These are phyloP conservation scores for Pygoscelis antarcticus DNA, from an alignment of 2,113 vertebrate species.

Conservation along the genomic window DNA sequence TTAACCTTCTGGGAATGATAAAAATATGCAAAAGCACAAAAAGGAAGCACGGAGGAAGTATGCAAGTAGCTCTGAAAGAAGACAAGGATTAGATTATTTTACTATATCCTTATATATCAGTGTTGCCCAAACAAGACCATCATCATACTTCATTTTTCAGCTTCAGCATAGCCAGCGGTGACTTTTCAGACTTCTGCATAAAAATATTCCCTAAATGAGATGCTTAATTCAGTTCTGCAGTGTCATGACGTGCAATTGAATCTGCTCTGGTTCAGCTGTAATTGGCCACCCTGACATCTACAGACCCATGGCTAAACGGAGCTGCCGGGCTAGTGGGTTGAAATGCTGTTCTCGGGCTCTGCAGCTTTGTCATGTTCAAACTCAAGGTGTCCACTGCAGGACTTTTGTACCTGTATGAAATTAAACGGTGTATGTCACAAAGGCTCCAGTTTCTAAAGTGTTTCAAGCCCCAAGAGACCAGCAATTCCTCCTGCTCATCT, in stretches of 20 bases:
- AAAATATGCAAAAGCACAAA: not conserved
- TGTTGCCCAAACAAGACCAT: not conserved
- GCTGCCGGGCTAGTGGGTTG: not conserved
- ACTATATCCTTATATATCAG: not conserved
- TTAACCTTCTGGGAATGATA: not conserved
- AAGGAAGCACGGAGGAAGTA: not conserved
- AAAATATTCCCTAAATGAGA: not conserved
- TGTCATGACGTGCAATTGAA: accelerated
- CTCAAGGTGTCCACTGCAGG: not conserved
- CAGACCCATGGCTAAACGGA: not conserved
- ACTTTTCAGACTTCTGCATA: not conserved
- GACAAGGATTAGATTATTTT: not conserved
- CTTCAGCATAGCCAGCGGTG: not conserved
- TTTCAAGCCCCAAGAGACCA: not conserved
- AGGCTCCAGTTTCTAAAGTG: not conserved
- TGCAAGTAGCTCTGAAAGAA: not conserved
- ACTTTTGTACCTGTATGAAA: not conserved
- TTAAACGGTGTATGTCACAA: not conserved
- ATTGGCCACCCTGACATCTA: not conserved
- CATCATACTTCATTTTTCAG: not conserved
- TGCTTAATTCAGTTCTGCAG: not conserved
- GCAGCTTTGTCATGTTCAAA: not conserved
- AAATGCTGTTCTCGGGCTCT: not conserved
- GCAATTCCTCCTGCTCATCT: not conserved
- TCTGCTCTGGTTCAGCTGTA: not conserved